phyloP scores from a whole-genome alignment of 2,113 vertebrate species.

The Origma solitaria region DNA sequence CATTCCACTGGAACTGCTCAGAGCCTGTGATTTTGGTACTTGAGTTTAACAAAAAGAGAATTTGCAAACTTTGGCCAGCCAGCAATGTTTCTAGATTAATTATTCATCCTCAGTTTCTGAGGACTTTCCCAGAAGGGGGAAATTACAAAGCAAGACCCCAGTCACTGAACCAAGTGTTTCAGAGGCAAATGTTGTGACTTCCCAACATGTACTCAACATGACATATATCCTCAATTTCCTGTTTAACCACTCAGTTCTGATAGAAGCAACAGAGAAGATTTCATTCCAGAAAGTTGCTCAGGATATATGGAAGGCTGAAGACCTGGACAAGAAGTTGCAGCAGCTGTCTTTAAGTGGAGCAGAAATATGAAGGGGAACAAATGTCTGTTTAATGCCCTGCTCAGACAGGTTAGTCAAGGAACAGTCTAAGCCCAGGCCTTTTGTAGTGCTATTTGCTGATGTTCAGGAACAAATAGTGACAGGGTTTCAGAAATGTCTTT shows the following conservation, averaged over 20 bases:
- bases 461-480: neutral
- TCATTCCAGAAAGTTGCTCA: neutral
- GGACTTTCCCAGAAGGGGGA: fast-evolving
- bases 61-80: neutral
- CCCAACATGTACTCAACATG: fast-evolving
- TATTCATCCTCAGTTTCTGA: neutral
- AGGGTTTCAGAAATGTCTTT: neutral
- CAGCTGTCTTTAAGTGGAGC: neutral
- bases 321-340: neutral
- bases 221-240: neutral
- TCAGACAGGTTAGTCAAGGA: neutral
- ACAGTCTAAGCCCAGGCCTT: neutral
- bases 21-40: neutral
- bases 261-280: neutral
- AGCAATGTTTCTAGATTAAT: neutral
- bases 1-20: neutral
- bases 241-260: neutral
- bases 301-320: neutral
- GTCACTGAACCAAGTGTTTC: neutral
- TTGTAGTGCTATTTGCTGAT: neutral
- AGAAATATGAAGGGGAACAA: neutral
- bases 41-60: neutral
- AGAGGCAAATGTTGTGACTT: neutral
- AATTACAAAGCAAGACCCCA: neutral
- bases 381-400: neutral